Base-by-base conservation (phyloP, 2,113 vertebrate genomes). In the Callospermophilus lateralis region DNA sequence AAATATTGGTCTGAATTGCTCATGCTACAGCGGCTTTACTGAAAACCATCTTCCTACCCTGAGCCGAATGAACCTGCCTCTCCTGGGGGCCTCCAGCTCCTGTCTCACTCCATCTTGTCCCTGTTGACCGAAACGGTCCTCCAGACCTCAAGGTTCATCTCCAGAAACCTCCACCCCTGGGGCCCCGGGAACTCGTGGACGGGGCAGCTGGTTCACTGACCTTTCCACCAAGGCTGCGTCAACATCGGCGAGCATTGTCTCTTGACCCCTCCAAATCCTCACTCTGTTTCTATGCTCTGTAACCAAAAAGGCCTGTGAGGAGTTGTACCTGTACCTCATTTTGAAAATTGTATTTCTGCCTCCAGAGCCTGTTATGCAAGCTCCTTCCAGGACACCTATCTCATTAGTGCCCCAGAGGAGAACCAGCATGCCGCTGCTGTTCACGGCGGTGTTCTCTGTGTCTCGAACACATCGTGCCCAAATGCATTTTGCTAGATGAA, bases 1-100 rank as follows among this genome's bases (percentile, higher is more conserved):
- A 74, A 79, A 93, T 65, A 3, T 51, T 79, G 79, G 32, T 73
- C 77, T 86, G 65, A 94, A 39, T 93, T 61, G 39, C 45, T 81
- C 24, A 4, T 65, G 51, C 79, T 80, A 32, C 87, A 63, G 89
- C 77, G 53, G 34, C 28, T 58, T 51, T 73, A 84, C 61, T 87
- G 70, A 74, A 86, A 95, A 51, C 6, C 8, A 34, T 76, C 48
- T 81, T 88, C 53, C n/a, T 45, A 58, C 0, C 79, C 8, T 85
- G 19, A 78, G 11, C 20, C 30, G 65, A 24, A 13, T 39, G 12
- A 39, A 1, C 15, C 67, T 65, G 70, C 26, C 34, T 93, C 10
- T 84, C 26, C n/a, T 51, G n/a, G 48, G 78, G 37, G 48, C 20
- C 19, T 63, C 45, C 2, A 4, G 10, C 15, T n/a, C 65, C 26